Evolutionary conservation across 2,113 vertebrate species (phyloP).

Genomic region (rat (Rattus norvegicus)): GRCr8 NC_086027.1:53739501-53740000

Average conservation of each 20-base stretch:
- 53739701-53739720: not conserved
- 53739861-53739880: not conserved
- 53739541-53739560: not conserved
- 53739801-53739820: not conserved
- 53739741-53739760: not conserved
- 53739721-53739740: not conserved
- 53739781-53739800: not conserved
- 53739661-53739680: not conserved
- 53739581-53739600: not conserved
- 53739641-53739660: not conserved
- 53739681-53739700: not conserved
- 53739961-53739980: constrained; percentile 30
- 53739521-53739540: not conserved
- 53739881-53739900: constrained; percentile 1
- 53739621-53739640: not conserved
- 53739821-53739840: not conserved
- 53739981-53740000: constrained; percentile 2
- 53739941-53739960: constrained; percentile 39
- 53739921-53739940: constrained; percentile 48
- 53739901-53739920: constrained; percentile 45
- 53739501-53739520: not conserved
- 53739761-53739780: not conserved
- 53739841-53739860: not conserved
- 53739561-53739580: not conserved
- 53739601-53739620: not conserved